phyloP scores from a whole-genome alignment of 1,140 invertebrate species.

The Bactericera cockerelli region DNA sequence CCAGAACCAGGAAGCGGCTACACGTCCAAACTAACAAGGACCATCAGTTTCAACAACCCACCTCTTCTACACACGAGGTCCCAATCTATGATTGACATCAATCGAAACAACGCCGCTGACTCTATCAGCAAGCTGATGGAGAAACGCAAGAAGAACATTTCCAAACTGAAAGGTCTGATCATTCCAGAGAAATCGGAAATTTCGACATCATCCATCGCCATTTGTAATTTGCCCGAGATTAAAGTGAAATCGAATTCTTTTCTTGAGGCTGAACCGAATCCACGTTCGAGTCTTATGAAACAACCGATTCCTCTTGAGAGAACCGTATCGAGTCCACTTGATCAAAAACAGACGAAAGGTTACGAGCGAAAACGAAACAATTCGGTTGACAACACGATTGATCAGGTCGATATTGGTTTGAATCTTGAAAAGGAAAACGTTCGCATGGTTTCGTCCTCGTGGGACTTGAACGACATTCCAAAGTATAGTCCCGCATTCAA shows the following conservation, averaged over 20 bases:
- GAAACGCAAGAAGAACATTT: conserved; percentile 59
- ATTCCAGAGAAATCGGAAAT: conserved; percentile 54
- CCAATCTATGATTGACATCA: conserved; percentile 25
- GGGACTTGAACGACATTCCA: conserved; percentile 36
- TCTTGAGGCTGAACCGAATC: no score
- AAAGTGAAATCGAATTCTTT: conserved; percentile 38
- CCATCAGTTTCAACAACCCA: conserved; percentile 17
- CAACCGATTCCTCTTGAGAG: neutral
- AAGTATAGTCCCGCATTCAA: conserved; percentile 76
- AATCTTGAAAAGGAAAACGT: conserved; percentile 31
- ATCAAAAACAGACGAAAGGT: neutral
- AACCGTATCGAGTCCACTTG: conserved; percentile 1
- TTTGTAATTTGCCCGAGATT: conserved; percentile 61
- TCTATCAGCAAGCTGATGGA: conserved; percentile 53
- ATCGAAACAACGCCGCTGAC: conserved; percentile 29
- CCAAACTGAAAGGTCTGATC: conserved; percentile 66
- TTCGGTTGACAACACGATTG: neutral
- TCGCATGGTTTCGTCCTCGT: conserved; percentile 23
- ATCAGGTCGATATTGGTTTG: neutral
- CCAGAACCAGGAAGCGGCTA: conserved; percentile 11
- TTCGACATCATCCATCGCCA: conserved; percentile 34
- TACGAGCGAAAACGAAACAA: conserved; percentile 9
- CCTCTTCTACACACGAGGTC: conserved; percentile 22
- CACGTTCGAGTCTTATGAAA: no score
- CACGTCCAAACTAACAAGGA: neutral